These are phyloP conservation scores for Macropis europaea DNA, from an alignment of 2,888 invertebrate species.

Conservation along the genomic window DNA sequence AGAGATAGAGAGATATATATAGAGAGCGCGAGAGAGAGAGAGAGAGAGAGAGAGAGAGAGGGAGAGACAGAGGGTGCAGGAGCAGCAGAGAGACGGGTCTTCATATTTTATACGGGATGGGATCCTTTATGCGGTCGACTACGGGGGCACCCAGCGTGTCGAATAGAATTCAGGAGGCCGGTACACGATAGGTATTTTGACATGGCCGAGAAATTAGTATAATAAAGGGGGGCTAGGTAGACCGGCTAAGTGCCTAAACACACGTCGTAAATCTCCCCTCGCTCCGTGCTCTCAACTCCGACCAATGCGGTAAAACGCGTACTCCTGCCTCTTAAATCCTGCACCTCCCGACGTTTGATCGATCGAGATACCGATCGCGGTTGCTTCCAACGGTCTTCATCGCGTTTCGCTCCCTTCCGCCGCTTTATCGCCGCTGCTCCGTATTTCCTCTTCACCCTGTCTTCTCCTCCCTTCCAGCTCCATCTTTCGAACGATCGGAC, in stretches of 20 bases:
- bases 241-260: conserved; percentile 74
- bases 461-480: neutral
- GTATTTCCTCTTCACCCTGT: neutral
- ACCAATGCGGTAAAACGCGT: conserved; percentile 22
- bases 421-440: conserved; percentile 11
- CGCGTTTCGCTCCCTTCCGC: conserved; percentile 27
- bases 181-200: conserved; percentile 75
- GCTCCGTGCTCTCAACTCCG: conserved; percentile 39
- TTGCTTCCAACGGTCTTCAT: conserved; percentile 62
- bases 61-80: conserved; percentile 9
- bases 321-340: neutral
- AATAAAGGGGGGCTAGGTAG: conserved; percentile 73
- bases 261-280: conserved; percentile 76
- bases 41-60: conserved; percentile 5
- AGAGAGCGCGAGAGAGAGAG: conserved; percentile 12
- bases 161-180: conserved; percentile 73
- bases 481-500: no score
- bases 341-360: conserved; percentile 61
- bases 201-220: conserved; percentile 78
- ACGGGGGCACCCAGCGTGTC: conserved; percentile 77
- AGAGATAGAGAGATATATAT: no score
- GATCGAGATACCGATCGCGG: conserved; percentile 60
- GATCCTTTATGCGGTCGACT: conserved; percentile 74
- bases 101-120: conserved; percentile 74
- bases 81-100: conserved; percentile 42